Evolutionary conservation across 2,797 vertebrate species (phyloP), one percentile per base, ranked within the genome.

Genomic region (Pterois miles): DNA sequence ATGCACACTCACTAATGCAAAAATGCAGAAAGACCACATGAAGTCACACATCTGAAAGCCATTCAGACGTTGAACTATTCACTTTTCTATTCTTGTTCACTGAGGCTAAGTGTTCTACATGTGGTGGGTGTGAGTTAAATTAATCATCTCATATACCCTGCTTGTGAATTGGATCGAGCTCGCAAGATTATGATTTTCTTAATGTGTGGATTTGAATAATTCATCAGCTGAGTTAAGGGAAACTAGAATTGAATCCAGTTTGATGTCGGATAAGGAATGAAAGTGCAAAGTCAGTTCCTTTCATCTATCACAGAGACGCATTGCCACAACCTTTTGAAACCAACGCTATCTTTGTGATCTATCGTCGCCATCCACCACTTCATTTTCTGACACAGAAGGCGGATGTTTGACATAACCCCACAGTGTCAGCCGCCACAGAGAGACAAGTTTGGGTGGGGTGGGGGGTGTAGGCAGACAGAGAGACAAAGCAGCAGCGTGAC

Each of bases 191-290:
- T 71, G 72, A 74, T 90, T 87, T 87, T 81, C 62, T 67, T 88
- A 83, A 84, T 79, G 68, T 69, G 10, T 63, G 74, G 76, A 73
- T 86, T 77, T 92, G 66, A 92, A 90, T 91, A 81, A 90, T 90
- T 91, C 84, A 90, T 83, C 80, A 82, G 81, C 79, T 76, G 79
- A 86, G 81, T 86, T 89, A 67, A 76, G 68, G 50, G 57, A 77
- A 81, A 76, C 71, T 76, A 31, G 65, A 85, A 77, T 14, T 75
- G 36, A 90, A 82, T 88, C 75, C 36, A 79, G 75, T 86, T 83
- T 72, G 74, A 80, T 74, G 71, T 76, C 20, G 5, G 82, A 87
- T 83, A 74, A 83, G 63, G 70, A 91, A 71, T 72, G 38, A 85
- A 86, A 85, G 77, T 82, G 76, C 82, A 78, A 60, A 87, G 86